Conservation (phyloP, 2,888 invertebrate genomes). For the Nomada flava region DNA sequence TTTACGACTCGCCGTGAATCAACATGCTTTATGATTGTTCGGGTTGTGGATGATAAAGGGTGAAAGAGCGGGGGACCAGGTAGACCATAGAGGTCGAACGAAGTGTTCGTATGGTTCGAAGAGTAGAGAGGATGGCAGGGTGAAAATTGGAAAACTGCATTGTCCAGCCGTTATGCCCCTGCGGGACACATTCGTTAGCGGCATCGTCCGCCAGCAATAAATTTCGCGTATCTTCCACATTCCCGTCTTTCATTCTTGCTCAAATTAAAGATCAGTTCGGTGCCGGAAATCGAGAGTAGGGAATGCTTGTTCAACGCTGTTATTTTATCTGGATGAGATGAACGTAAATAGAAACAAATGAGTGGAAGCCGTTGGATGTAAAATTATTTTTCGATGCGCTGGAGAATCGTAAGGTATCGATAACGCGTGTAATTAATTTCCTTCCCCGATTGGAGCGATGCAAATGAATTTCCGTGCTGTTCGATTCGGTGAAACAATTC, state of each 20-base stretch:
- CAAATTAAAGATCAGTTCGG: constrained; percentile 66
- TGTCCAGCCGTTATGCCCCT: constrained; percentile 70
- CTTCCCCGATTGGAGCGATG: not conserved
- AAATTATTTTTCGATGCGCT: not conserved
- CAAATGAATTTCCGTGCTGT: constrained; percentile 2
- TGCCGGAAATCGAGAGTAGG: not conserved
- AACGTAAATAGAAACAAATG: not conserved
- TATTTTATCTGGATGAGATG: not conserved
- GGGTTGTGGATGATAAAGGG: constrained; percentile 68
- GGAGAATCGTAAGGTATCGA: not conserved
- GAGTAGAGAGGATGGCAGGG: constrained; percentile 44
- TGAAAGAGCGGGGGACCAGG: constrained; percentile 44
- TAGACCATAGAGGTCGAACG: constrained; percentile 58
- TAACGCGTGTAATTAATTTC: constrained; percentile 4
- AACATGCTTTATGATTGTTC: constrained; percentile 79
- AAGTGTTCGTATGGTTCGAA: constrained; percentile 40
- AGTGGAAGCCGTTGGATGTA: not conserved
- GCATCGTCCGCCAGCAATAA: constrained; percentile 64
- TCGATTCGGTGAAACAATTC: constrained; percentile 30
- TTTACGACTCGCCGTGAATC: constrained; percentile 76
- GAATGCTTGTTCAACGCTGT: not conserved
- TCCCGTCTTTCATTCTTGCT: constrained; percentile 56
- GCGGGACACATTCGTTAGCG: constrained; percentile 71
- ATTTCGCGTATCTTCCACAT: constrained; percentile 65
- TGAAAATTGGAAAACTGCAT: constrained; percentile 80